phyloP scores from a whole-genome alignment of 2,888 invertebrate genomes.

The Amphimallon solstitiale region DNA sequence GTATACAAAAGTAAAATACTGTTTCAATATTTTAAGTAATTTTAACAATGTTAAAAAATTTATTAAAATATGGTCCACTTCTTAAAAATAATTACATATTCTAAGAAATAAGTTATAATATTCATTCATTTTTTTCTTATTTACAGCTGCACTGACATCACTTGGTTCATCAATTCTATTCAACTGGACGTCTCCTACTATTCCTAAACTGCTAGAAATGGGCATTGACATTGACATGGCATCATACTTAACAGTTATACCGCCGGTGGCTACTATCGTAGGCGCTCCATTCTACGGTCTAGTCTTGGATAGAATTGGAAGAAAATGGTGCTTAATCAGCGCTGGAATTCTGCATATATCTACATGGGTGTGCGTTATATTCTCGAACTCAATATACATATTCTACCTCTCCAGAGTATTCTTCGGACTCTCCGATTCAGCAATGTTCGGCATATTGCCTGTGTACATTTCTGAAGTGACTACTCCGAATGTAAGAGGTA shows the following conservation, averaged over 20 bases:
- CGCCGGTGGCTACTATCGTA: slow-evolving; percentile 27
- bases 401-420: slow-evolving; percentile 49
- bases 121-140: background rate
- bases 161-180: slow-evolving; percentile 36
- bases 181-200: slow-evolving; percentile 48
- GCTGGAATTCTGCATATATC: slow-evolving; percentile 47
- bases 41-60: too few species aligned
- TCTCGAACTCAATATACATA: slow-evolving; percentile 46
- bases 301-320: slow-evolving; percentile 39
- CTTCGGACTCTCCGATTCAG: slow-evolving; percentile 52
- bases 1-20: too few species aligned
- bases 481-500: slow-evolving; percentile 49
- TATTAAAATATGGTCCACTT: too few species aligned
- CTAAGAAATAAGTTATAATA: too few species aligned
- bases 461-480: slow-evolving; percentile 53
- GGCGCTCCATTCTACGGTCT: slow-evolving; percentile 29
- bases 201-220: slow-evolving; percentile 41
- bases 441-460: slow-evolving; percentile 47
- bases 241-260: slow-evolving; percentile 35
- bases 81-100: too few species aligned
- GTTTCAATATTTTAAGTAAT: too few species aligned
- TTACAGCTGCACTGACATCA: slow-evolving; percentile 35
- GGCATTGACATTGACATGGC: slow-evolving; percentile 39
- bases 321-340: slow-evolving; percentile 43
- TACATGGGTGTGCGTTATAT: slow-evolving; percentile 45